phyloP scores from a whole-genome alignment of 1,140 invertebrate genomes.

The Chionoecetes opilio region DNA sequence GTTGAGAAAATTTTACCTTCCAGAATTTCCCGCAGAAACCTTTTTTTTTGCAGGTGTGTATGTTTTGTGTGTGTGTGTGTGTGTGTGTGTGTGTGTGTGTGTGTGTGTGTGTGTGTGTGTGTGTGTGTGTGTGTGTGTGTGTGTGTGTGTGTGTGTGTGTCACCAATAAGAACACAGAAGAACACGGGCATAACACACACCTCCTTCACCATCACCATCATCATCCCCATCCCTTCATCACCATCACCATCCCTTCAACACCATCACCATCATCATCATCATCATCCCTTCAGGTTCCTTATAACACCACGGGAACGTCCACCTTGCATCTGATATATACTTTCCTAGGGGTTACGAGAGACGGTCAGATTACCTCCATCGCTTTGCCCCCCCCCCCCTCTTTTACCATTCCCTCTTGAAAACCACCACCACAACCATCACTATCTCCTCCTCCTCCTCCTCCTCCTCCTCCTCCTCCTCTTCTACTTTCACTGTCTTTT shows the following conservation, averaged over 20 bases:
- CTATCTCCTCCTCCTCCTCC: neutral
- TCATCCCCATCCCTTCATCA: too few relatives aligned
- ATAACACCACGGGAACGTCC: too few relatives aligned
- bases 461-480: slow-evolving; percentile 1
- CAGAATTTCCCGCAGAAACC: neutral
- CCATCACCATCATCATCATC: too few relatives aligned
- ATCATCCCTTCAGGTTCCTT: too few relatives aligned
- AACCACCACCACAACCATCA: neutral
- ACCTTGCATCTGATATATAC: too few relatives aligned
- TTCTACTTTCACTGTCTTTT: neutral
- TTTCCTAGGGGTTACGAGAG: too few relatives aligned
- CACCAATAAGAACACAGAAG: neutral
- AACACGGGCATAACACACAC: too few relatives aligned
- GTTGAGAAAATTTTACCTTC: neutral
- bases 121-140: slow-evolving; percentile 43
- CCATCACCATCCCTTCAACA: too few relatives aligned
- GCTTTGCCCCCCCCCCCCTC: too few relatives aligned
- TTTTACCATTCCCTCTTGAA: neutral
- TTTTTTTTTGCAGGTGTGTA: neutral
- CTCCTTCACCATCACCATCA: too few relatives aligned
- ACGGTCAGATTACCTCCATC: too few relatives aligned
- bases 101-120: slow-evolving; percentile 31
- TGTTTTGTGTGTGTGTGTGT: slow-evolving; percentile 47
- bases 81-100: slow-evolving; percentile 31
- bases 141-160: neutral